Conservation (phyloP, 2,888 invertebrate species). For the Orthonychiurus folsomi region DNA sequence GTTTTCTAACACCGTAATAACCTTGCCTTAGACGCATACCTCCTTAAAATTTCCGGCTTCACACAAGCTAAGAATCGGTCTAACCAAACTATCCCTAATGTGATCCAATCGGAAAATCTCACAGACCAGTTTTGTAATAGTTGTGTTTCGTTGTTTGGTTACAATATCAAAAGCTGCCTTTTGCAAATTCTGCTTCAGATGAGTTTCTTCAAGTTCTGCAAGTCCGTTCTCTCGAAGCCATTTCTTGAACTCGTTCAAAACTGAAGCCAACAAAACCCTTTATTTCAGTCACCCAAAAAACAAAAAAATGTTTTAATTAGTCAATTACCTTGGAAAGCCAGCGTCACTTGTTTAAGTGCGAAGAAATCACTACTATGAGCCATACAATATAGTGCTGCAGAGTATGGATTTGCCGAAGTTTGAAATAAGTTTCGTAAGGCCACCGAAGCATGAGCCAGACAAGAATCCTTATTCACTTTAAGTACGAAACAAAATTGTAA, state of each 20-base stretch:
- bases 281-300: neutral
- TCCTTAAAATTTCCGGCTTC: constrained; percentile 58
- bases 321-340: neutral
- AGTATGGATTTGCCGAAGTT: neutral
- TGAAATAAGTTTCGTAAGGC: neutral
- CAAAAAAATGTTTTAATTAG: neutral
- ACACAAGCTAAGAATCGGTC: constrained; percentile 54
- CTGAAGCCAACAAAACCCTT: constrained; percentile 41
- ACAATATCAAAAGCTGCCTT: constrained; percentile 64
- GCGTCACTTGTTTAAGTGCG: neutral
- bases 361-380: neutral
- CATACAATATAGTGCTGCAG: neutral
- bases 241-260: constrained; percentile 45
- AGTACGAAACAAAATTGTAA: neutral
- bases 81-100: constrained; percentile 56
- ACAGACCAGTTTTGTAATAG: constrained; percentile 56
- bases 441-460: neutral
- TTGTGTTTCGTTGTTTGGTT: constrained; percentile 56
- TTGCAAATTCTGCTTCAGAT: constrained; percentile 53
- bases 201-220: constrained; percentile 46
- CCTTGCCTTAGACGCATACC: constrained; percentile 42
- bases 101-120: constrained; percentile 56
- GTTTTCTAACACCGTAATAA: too few relatives aligned
- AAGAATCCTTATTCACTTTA: neutral
- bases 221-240: constrained; percentile 53